Evolutionary conservation across 1,140 invertebrate species (phyloP), one percentile per base, ranked within the genome.

Genomic region (Psilanteris sp.): DNA sequence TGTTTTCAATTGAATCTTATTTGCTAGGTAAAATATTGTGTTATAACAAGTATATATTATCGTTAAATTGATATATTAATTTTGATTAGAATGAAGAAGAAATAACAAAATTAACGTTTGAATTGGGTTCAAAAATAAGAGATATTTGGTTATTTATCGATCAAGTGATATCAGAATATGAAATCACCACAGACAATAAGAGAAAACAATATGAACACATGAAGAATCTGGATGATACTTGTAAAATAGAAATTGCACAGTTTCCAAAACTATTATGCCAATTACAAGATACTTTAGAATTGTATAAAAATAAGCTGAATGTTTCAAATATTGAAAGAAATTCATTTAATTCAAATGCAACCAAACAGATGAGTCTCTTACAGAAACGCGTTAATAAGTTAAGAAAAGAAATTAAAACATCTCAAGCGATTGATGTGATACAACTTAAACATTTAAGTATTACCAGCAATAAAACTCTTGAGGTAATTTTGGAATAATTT

Each of bases 151-250:
- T 50, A 2, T 34, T 81, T 16, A 48, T 87, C 2, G 77, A 78
- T 5, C 43, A 74, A 39, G 59, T 77, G 3, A 82, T 87, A 44
- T 15, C 15, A 6, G 62, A 86, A 22, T 89, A 89, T 34, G 78
- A 85, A 27, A 64, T 15, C 6, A 75, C 55, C 18, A 85, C 82
- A 0, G 77, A 79, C 34, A 74, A 48, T 3, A 88, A 86, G 52
- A 79, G 76, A 22, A 84, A 85, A 13, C 85, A 89, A 18, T 89
- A 89, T 34, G 84, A 88, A 11, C 81, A 82, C 50, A 76, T 89
- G 20, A 85, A 87, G 52, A 75, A 80, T 43, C 76, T 82, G 11
- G 88, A 89, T 18, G 77, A 85, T 36, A 46, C 22, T 5, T 71
- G 80, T 48, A 75, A 73, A 43, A 18, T 26, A 0, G 79, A 82